phyloP scores from a whole-genome alignment of 2,113 vertebrate species.

The pig (Sus scrofa) region T2T-Sscrofa CM000817.6:103912001-103912500 shows the following conservation, averaged over 20 bases:
- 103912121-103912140: rapidly evolving
- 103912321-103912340: background rate
- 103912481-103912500: background rate
- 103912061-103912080: background rate
- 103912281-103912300: background rate
- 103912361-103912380: background rate
- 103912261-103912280: background rate
- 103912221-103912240: background rate
- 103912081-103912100: background rate
- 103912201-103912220: background rate
- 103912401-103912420: background rate
- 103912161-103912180: background rate
- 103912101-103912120: background rate
- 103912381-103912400: background rate
- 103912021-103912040: background rate
- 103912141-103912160: rapidly evolving
- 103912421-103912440: background rate
- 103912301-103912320: background rate
- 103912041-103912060: background rate
- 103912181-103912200: background rate
- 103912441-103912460: background rate
- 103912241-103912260: background rate
- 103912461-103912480: background rate
- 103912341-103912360: background rate
- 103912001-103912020: background rate